Base-by-base conservation (phyloP, 2,888 invertebrate genomes). In the Chalcosyrphus nemorum region DNA sequence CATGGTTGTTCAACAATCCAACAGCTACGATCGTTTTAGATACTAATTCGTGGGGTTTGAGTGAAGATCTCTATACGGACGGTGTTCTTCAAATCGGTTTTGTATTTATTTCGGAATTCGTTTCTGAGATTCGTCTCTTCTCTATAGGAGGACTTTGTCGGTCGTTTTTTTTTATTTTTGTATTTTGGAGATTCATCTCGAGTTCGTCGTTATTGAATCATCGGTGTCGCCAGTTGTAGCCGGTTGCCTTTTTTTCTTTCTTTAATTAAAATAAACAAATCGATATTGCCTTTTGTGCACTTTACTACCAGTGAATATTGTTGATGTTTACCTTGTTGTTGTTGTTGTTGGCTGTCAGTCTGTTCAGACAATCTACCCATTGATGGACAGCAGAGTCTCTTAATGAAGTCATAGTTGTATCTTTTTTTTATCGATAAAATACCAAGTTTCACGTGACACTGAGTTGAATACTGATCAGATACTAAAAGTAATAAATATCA, bases 1-100 rank as follows among this genome's bases (percentile, higher is more conserved):
- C 68, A 70, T 57, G 80, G 84, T 80, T 84, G 74, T 74, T 80
- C 74, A 75, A 27, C 80, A 38, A 75, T 84, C 74, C 84, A 80
- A 80, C 65, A 74, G 56, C 74, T 50, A 75, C 84, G 74, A 70
- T 74, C 70, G 80, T 75, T 84, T 84, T 80, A 84, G 84, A 84
- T 74, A 84, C 74, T 75, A 80, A 57, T 84, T 84, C 74, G 84
- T 84, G 74, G 78, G 84, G 80, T 75, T 54, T 75, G 80, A 52
- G 84, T 84, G 70, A 84, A 80, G 80, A 84, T 13, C 38, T 4
- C 80, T 71, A 21, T 32, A 65, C 54, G 32, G 41, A 17, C 50
- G 21, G 61, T 50, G 57, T 57, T 57, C 57, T 63, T 41, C 29
- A n/a, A 65, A 54, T 65, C 41, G 41, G 13, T 66, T 17, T 45